phyloP scores from a whole-genome alignment of 2,113 vertebrate genomes.

The Takifugu flavidus region DNA sequence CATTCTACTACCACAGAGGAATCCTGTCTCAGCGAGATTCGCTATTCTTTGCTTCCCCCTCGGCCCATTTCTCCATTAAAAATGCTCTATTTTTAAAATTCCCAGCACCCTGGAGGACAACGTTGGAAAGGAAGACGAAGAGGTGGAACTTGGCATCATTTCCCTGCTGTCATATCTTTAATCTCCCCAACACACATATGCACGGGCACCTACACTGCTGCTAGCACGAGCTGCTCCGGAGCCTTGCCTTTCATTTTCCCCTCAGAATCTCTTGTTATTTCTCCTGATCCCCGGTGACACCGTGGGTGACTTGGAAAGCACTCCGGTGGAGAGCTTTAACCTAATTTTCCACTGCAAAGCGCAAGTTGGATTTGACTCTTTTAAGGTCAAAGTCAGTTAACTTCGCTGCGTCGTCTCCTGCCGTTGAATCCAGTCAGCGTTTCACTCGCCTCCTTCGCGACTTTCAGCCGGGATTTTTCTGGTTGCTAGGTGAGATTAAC shows the following conservation, averaged over 20 bases:
- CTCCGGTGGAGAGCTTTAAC: slow-evolving; percentile 24
- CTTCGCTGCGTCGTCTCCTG: slow-evolving; percentile 13
- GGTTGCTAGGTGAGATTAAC: slow-evolving; percentile 24
- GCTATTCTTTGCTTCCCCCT: slow-evolving; percentile 41
- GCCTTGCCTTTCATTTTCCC: slow-evolving; percentile 52
- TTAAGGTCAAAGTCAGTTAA: slow-evolving; percentile 46
- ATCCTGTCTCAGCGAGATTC: slow-evolving; percentile 40
- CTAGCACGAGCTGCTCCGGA: slow-evolving; percentile 25
- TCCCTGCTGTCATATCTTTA: slow-evolving; percentile 50
- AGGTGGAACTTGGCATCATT: slow-evolving; percentile 58
- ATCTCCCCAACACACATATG: slow-evolving; percentile 29
- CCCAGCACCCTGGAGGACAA: slow-evolving; percentile 37
- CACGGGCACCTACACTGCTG: slow-evolving; percentile 23
- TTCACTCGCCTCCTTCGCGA: slow-evolving; percentile 15
- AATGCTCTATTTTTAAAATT: slow-evolving; percentile 70
- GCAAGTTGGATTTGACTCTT: slow-evolving; percentile 38
- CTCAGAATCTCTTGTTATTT: slow-evolving; percentile 51
- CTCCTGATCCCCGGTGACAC: slow-evolving; percentile 36
- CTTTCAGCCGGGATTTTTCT: slow-evolving; percentile 16
- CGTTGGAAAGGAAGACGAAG: slow-evolving; percentile 45
- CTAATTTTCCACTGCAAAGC: slow-evolving; percentile 32
- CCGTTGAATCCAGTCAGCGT: slow-evolving; percentile 1
- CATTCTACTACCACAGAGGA: slow-evolving; percentile 58
- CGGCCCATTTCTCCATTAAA: slow-evolving; percentile 63
- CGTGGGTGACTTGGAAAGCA: slow-evolving; percentile 38